Evolutionary conservation across 2,113 vertebrate species (phyloP).

Genomic region (Hemiprocne comata): DNA sequence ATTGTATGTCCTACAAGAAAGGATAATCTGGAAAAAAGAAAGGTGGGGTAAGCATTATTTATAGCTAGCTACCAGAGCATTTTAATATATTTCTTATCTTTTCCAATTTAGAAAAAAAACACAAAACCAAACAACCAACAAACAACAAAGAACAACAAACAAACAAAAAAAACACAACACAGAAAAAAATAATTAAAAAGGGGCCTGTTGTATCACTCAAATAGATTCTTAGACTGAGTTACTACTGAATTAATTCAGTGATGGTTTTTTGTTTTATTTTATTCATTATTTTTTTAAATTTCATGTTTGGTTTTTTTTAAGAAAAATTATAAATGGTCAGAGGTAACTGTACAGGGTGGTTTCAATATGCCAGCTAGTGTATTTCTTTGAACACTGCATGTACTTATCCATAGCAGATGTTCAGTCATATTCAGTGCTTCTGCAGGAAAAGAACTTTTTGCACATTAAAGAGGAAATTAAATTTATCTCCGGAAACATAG

Average conservation of each 20-base stretch:
- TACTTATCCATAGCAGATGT: neutral
- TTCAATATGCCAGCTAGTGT: neutral
- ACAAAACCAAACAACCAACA: neutral
- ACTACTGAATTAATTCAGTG: neutral
- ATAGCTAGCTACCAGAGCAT: neutral
- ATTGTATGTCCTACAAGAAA: neutral
- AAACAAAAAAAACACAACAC: neutral
- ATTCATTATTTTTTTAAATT: neutral
- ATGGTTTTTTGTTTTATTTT: neutral
- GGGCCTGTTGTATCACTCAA: rapidly evolving
- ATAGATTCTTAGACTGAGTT: neutral
- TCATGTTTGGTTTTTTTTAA: too few species aligned
- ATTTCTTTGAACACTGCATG: neutral
- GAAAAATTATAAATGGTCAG: neutral
- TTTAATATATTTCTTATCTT: neutral
- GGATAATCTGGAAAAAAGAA: neutral
- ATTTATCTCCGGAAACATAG: neutral
- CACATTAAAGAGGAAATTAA: rapidly evolving
- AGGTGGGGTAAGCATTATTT: neutral
- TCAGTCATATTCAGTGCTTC: neutral
- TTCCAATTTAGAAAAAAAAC: neutral
- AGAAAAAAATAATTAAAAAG: neutral
- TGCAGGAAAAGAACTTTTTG: neutral
- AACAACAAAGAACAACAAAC: neutral
- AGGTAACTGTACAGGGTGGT: neutral